Evolutionary conservation across 2,888 invertebrate genomes (phyloP), one percentile per base, ranked within the genome.

Genomic region (Zygogramma bicolorata): DNA sequence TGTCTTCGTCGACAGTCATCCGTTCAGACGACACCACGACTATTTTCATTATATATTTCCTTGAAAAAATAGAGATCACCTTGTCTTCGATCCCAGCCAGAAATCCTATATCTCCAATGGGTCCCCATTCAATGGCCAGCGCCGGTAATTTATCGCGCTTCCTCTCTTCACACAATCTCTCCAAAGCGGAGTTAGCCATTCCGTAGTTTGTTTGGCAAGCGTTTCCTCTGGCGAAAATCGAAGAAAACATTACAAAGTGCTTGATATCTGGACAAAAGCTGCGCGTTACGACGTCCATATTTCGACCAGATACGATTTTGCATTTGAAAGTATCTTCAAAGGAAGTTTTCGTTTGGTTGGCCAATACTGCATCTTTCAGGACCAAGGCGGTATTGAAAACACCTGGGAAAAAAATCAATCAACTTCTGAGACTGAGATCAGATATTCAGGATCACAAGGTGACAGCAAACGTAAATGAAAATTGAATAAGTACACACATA

Each of bases 251-350:
- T 0, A 82, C 81, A 70, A 81, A 82, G 65, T 77, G 71, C 3
- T 81, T 76, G 10, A 89, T 78, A 1, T 79, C n/a, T 0, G 84
- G 84, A 62, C 91, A 91, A 20, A 15, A 60, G 53, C 86, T 84
- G 67, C 92, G 87, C 0, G 90, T 88, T 0, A 89, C 40, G 27
- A 75, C 58, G 80, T 93, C 93, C 62, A 93, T 81, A 77, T 90
- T 86, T 57, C 87, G 82, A 0, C 91, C 91, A n/a, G 90, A 90
- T 74, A 86, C 82, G 6, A 90, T 90, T 85, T 93, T 93, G 0
- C 91, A 88, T n/a, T 84, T 85, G 70, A 88, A 88, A 0, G 89
- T 90, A n/a, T 88, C 88, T 71, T 88, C 85, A 77, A 90, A 92
- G 15, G 81, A 84, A 53, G 88, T 87, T 2, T 79, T 77, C 0